Evolutionary conservation across 2,888 invertebrate species (phyloP).

Genomic region (Plebejus argus): DNA sequence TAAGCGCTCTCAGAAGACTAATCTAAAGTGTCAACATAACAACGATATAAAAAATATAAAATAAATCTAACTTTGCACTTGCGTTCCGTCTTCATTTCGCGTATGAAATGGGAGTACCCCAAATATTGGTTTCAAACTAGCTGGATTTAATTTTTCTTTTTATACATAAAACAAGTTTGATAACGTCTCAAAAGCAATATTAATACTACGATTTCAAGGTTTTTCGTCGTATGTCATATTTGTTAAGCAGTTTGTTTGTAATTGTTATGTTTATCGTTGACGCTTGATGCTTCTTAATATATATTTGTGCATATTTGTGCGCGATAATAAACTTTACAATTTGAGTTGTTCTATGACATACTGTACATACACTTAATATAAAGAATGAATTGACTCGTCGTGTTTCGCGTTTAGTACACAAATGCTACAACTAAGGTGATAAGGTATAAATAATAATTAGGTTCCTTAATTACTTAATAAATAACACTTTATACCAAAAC

Average conservation of each 20-base stretch:
- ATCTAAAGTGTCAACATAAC: conserved; percentile 18
- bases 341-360: neutral
- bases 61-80: conserved; percentile 2
- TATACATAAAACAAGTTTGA: neutral
- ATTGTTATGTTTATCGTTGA: neutral
- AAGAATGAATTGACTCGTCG: conserved; percentile 20
- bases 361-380: conserved; percentile 7
- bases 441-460: conserved; percentile 25
- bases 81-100: conserved; percentile 1
- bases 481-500: conserved; percentile 19
- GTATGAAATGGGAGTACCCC: conserved; percentile 1
- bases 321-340: neutral
- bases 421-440: conserved; percentile 1
- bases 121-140: conserved; percentile 6
- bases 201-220: neutral
- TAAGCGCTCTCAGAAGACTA: conserved; percentile 12
- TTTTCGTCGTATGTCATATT: neutral
- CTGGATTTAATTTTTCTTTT: neutral
- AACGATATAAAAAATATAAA: conserved; percentile 23
- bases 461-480: conserved; percentile 23
- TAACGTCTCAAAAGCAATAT: neutral
- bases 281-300: conserved; percentile 3
- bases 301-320: conserved; percentile 27
- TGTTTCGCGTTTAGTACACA: conserved; percentile 12
- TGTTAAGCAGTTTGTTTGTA: neutral